Base-by-base conservation (phyloP, 2,113 vertebrate genomes). In the Paradoxurus hermaphroditus region DNA sequence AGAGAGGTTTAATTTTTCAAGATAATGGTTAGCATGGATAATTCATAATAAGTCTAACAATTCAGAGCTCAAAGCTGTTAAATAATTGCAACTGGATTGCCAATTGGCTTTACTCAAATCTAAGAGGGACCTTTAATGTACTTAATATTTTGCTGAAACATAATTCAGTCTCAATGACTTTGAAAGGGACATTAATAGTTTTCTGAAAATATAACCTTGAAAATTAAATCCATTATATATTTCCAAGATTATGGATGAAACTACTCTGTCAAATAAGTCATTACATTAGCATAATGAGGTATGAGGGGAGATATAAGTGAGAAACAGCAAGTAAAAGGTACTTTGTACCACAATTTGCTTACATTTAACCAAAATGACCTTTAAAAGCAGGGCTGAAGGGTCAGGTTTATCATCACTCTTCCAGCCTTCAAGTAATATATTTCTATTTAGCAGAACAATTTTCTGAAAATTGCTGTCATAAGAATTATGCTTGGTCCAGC, bases 281-380 rank as follows among this genome's bases (percentile, higher is more conserved):
- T 98, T 97, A 95, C 2, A 97, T 98, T 98, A 97, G 68, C 92
- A 95, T 93, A 96, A 97, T 68, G 81, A 96, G 68, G 85, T 96
- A 92, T 92, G 86, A 91, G 82, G 72, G 15, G 90, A 31, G 0
- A 18, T 72, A 18, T 39, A 94, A 77, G 39, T 78, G 86, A 97
- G 97, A 91, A 83, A 91, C 70, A 92, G 91, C 68, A 81, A 39
- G 96, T 92, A 98, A 98, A 97, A 97, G 44, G 77, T 75, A 87
- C 97, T 96, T 97, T 79, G 86, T 97, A 96, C 89, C 83, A 90
- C 31, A 89, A 65, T 98, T 98, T 98, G 73, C 93, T 91, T 97
- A 70, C 78, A 78, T 83, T 96, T 97, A 98, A 98, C 98, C 91
- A 98, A 98, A 98, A 97, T 96, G 98, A 98, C 97, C 98, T 98